Evolutionary conservation across 1,140 invertebrate genomes (phyloP).

Genomic region (Platorchestia sp.): DNA sequence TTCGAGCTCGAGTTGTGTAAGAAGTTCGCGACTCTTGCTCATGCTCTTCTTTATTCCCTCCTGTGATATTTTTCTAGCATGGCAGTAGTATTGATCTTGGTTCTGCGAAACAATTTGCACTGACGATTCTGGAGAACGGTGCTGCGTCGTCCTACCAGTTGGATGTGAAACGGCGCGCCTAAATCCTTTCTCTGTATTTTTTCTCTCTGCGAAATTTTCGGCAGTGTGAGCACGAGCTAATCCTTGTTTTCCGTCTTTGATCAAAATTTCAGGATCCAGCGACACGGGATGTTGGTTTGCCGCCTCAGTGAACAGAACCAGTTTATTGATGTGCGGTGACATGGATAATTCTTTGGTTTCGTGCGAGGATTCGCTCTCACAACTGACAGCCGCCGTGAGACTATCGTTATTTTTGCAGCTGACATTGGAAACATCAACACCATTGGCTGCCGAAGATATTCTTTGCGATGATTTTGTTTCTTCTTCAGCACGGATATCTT

Average conservation of each 20-base stretch:
- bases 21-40: constrained; percentile 63
- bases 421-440: background rate
- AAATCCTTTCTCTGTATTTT: background rate
- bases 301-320: constrained; percentile 53
- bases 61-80: constrained; percentile 13
- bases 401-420: background rate
- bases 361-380: constrained; percentile 1
- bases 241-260: background rate
- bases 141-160: background rate
- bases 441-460: background rate
- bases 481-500: background rate
- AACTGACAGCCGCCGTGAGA: background rate
- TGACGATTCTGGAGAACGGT: background rate
- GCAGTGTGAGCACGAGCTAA: constrained; percentile 62
- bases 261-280: background rate
- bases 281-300: constrained; percentile 41
- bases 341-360: background rate
- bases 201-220: background rate
- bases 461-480: background rate
- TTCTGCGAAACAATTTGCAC: background rate
- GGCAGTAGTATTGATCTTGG: constrained; percentile 29
- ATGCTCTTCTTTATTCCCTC: constrained; percentile 61
- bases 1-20: constrained; percentile 63
- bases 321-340: constrained; percentile 43
- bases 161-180: background rate